Evolutionary conservation across 2,888 invertebrate species (phyloP), one percentile per base, ranked within the genome.

Genomic region (Epinotia demarniana): DNA sequence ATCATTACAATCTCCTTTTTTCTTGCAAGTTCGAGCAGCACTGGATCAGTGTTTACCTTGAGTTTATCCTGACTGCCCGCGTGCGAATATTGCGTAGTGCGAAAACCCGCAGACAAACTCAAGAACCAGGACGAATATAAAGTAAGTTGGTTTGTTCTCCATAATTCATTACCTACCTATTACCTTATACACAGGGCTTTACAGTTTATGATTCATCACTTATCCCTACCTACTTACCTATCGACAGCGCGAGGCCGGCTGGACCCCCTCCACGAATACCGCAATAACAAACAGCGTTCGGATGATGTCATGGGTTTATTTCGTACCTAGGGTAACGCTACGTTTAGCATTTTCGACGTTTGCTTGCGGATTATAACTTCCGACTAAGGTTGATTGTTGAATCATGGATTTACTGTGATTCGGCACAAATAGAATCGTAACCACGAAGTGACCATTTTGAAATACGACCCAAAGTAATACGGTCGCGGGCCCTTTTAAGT

Each of bases 41-140:
- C n/a, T n/a, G n/a, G n/a, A n/a, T n/a, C n/a, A n/a, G n/a, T 46
- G 13, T 46, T 46, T 46, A 46, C 13, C 46, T 46, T 46, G 46
- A 46, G 13, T 46, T 46, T 46, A 33, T 3, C 12, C 46, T 13
- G 46, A 46, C 46, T 13, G 46, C 46, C 49, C 5, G 49, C 33
- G 8, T 8, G 8, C 33, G 6, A 33, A 33, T 3, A 49, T 5
- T 49, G 13, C 13, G 16, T 3, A n/a, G 49, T 53, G 13, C 6
- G n/a, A 11, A 49, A 4, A 53, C n/a, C n/a, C 1, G 3, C 4
- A 53, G 13, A 8, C 49, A n/a, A 49, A 16, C 49, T 5, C 49
- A 53, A 53, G 49, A 53, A 53, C 49, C n/a, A n/a, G 49, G 49
- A 53, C 49, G n/a, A 53, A 53, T 53, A 16, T 53, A 53, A 53